Conservation (phyloP, 2,113 vertebrate species). For the Hassar affinis region DNA sequence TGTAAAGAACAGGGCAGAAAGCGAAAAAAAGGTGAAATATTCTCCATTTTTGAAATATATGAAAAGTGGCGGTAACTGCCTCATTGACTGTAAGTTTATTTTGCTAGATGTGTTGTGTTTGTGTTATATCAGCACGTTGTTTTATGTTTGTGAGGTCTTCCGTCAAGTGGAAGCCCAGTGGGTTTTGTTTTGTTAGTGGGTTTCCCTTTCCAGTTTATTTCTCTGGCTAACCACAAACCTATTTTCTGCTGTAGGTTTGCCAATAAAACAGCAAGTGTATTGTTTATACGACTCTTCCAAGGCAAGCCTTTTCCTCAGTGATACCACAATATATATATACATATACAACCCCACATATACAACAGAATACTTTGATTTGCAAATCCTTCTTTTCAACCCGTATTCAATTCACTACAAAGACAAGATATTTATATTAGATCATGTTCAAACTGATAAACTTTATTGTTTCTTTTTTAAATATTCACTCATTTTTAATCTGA, state of each 20-base stretch:
- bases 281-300: neutral
- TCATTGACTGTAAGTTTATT: neutral
- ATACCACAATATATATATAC: neutral
- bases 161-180: neutral
- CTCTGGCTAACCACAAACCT: constrained; percentile 9
- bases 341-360: no score
- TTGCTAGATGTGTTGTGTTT: neutral
- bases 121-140: neutral
- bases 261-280: constrained; percentile 1
- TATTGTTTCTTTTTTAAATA: no score
- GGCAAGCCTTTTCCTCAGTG: neutral
- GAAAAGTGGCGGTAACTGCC: neutral
- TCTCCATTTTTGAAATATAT: neutral
- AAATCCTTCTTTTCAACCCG: no score
- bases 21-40: neutral
- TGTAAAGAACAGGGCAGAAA: neutral
- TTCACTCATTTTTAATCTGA: no score
- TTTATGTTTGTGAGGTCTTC: neutral
- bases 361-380: no score
- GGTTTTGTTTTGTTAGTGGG: neutral
- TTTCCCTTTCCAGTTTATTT: neutral
- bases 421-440: no score
- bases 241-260: neutral
- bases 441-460: no score
- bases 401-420: no score